Percentiles rank a stretch among this genome's conserved stretches.
These are phyloP conservation scores for Oxyura jamaicensis DNA, from an alignment of 2,113 vertebrate species.

Conservation along the genomic window DNA sequence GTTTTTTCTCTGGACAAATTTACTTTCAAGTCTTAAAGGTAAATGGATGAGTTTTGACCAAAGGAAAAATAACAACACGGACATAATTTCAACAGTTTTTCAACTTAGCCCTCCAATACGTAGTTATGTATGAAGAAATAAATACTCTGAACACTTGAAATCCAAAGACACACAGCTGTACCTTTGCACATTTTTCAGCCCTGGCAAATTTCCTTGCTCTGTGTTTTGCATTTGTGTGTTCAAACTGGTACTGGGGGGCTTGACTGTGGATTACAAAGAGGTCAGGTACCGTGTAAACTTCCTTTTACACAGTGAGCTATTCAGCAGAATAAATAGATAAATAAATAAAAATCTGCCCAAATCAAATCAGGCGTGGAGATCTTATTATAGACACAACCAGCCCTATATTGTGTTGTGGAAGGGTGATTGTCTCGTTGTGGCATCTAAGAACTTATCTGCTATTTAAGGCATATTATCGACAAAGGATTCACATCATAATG, in stretches of 20 bases:
- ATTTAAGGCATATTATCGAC: not conserved
- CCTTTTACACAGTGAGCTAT: not conserved
- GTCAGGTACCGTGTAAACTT: not conserved
- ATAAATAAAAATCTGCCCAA: not conserved
- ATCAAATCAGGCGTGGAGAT: not conserved
- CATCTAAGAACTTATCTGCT: not conserved
- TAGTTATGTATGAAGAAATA: not conserved
- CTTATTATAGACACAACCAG: not conserved
- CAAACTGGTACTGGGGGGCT: rapidly evolving
- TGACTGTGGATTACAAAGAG: not conserved
- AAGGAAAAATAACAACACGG: not conserved
- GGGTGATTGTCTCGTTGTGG: not conserved
- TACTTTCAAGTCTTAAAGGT: not conserved
- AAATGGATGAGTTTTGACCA: not conserved
- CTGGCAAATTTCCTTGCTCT: rapidly evolving
- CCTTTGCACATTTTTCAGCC: not conserved
- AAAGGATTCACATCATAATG: not conserved
- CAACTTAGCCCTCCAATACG: not conserved
- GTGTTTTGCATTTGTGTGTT: not conserved
- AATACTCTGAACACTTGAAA: not conserved
- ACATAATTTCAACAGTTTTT: not conserved
- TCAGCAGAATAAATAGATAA: not conserved
- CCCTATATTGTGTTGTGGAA: not conserved
- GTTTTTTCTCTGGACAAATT: not conserved
- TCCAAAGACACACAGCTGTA: not conserved